Conservation (phyloP, 1,140 invertebrate species). For the Drosophila rufa region DNA sequence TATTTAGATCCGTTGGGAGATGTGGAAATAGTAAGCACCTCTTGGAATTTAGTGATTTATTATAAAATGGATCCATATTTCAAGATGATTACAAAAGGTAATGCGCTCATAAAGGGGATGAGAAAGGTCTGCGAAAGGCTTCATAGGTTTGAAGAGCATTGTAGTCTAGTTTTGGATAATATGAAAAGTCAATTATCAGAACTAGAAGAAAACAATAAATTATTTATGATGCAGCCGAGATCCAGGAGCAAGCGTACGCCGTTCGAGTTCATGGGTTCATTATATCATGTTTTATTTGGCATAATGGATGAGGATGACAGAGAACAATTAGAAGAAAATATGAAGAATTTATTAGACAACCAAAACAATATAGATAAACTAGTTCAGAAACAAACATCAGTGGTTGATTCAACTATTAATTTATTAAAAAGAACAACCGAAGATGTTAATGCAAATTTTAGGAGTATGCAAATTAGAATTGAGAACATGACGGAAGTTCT, state of each 20-base stretch:
- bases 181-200: background rate
- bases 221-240: background rate
- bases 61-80: background rate
- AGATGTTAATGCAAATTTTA: background rate
- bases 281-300: background rate
- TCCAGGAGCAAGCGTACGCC: background rate
- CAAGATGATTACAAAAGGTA: background rate
- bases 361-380: background rate
- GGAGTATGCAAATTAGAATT: background rate
- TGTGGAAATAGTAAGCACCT: background rate
- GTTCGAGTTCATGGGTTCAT: background rate
- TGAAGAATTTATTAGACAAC: background rate
- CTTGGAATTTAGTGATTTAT: constrained; percentile 3
- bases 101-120: background rate
- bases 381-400: background rate
- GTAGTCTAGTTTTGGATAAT: background rate
- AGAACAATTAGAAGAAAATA: background rate
- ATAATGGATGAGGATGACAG: background rate
- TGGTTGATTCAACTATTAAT: background rate
- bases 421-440: constrained; percentile 1
- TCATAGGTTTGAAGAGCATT: background rate
- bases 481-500: background rate
- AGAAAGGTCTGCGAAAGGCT: background rate
- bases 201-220: background rate
- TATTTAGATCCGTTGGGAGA: background rate